Base-by-base conservation (phyloP, 2,113 vertebrate species). In the Antechinus flavipes region DNA sequence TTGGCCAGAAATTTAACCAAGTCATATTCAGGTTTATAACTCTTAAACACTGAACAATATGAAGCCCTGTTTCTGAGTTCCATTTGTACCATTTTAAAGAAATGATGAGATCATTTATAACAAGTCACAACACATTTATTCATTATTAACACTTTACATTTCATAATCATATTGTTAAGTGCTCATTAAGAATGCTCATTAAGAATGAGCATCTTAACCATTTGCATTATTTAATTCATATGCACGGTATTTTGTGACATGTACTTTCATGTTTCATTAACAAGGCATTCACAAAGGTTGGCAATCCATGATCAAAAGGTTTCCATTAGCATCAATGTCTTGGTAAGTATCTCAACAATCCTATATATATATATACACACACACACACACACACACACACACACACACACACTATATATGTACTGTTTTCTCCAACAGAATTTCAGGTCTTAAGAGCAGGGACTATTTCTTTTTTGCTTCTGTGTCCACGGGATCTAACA, bases 211-310 rank as follows among this genome's bases (percentile, higher is more conserved):
- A 84, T 84, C 7, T 42, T 42, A 84, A 84, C 19, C 68, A 94
- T 96, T 96, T 93, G 47, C 94, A 96, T 98, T 97, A 97, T 95
- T 98, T 97, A 84, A 94, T 96, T 96, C 96, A 96, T 90, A 96
- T 96, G 93, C 90, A 94, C 55, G 96, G 68, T 90, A 94, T 95
- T 97, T 97, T 95, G 96, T 47, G 92, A 53, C 97, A 92, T 95
- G 96, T 97, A 91, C 68, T 90, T 97, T 98, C 97, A 96, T 93
- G 97, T 96, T 96, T 93, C 95, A 95, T 91, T 93, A 97, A 95
- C 52, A 89, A 84, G n/a, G n/a, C n/a, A 42, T 42, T 42, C 5
- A 42, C 68, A 84, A 84, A 42, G n/a, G 7, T 84, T 84, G 16
- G 35, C 19, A 42, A n/a, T 42, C 16, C 68, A 84, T 42, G 68